Base-by-base conservation (phyloP, 2,888 invertebrate species). In the Hyposoter didymator region DNA sequence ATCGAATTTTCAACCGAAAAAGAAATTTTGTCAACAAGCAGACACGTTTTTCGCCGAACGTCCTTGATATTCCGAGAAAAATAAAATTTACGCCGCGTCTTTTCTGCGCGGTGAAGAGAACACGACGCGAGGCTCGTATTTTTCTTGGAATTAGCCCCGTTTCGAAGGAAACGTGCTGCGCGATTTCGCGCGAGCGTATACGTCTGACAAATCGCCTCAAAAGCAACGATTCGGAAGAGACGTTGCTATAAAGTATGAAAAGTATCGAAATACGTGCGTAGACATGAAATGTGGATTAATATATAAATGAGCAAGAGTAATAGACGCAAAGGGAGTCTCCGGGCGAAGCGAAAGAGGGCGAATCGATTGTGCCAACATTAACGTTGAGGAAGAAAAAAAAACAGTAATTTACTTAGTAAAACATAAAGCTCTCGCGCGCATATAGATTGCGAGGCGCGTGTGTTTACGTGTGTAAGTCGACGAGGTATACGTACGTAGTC, bases 391-490 rank as follows among this genome's bases (percentile, higher is more conserved):
- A 91, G 87, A 89, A 90, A 90, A 89, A 28, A 93, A 93, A 93
- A 92, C 91, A 92, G 93, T 93, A 94, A 93, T 93, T 94, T 93
- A 93, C 93, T 94, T 93, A 93, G 93, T 94, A 93, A 93, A 93
- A 93, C 92, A 93, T 93, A 93, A 93, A 93, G 93, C 92, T 64
- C 64, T 28, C 35, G 22, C 35, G 35, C 52, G 39, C n/a, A 32
- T 32, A 59, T 55, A 64, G n/a, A 47, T 22, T 39, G 39, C 32
- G 22, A 70, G 7, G 35, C 17, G 35, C 17, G n/a, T 8, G 17
- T 47, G 32, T 32, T 35, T 8, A 47, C 70, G 47, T 47, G 49
- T 49, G 14, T 70, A 49, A 22, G 49, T 49, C 45, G 62, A 22
- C 32, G n/a, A n/a, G 14, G 69, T 22, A 45, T 45, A 69, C 45